phyloP scores from a whole-genome alignment of 1,140 invertebrate genomes.

The Drosophila aff. region DNA sequence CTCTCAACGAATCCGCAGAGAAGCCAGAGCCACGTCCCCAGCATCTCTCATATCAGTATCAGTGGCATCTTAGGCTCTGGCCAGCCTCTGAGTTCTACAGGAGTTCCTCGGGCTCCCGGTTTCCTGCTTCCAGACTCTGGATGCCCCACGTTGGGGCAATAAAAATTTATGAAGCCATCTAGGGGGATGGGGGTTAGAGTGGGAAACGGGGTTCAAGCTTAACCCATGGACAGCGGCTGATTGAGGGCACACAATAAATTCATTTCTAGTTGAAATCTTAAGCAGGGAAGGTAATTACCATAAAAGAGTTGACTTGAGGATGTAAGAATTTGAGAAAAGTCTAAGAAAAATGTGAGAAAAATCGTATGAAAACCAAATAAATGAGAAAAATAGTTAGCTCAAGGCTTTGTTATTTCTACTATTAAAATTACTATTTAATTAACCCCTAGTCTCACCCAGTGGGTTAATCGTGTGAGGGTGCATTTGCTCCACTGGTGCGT shows the following conservation, averaged over 20 bases:
- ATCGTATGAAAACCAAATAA: too few species aligned
- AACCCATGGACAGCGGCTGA: background rate
- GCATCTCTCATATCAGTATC: conserved; percentile 42
- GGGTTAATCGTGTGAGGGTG: conserved; percentile 14
- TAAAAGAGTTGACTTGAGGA: too few species aligned
- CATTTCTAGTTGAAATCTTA: background rate
- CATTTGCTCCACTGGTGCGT: conserved; percentile 28
- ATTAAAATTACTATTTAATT: background rate
- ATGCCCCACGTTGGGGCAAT: conserved; percentile 42
- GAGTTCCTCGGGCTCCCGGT: background rate
- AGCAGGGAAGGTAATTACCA: background rate
- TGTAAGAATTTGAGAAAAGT: too few species aligned
- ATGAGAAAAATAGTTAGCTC: background rate
- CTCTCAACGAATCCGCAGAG: conserved; percentile 21
- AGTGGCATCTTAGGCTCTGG: conserved; percentile 30
- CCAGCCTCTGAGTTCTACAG: background rate
- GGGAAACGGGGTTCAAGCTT: conserved; percentile 20
- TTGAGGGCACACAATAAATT: background rate
- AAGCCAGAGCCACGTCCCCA: background rate
- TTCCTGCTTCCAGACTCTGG: background rate
- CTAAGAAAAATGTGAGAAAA: too few species aligned
- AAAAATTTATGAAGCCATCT: conserved; percentile 61
- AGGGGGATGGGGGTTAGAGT: background rate
- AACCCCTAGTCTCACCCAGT: background rate
- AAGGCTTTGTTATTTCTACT: background rate